Conservation (phyloP, 2,888 invertebrate species). For the Stenodema calcarata region DNA sequence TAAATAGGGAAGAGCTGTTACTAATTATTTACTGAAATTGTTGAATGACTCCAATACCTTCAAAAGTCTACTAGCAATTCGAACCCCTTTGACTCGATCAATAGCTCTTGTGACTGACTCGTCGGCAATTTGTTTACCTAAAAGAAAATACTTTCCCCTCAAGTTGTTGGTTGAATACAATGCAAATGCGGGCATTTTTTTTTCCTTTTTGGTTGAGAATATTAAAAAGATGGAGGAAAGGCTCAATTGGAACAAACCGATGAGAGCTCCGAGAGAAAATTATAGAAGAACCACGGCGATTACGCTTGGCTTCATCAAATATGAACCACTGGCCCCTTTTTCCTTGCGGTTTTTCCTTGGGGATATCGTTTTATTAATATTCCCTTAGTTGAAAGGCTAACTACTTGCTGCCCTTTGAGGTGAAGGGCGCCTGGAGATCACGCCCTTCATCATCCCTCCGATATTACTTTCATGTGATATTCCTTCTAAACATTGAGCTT, state of each 20-base stretch:
- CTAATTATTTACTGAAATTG: too few species aligned
- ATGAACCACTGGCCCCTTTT: background rate
- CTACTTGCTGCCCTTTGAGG: conserved; percentile 10
- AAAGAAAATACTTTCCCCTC: too few species aligned
- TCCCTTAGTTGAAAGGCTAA: conserved; percentile 12
- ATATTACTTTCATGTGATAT: background rate
- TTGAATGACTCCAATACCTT: too few species aligned
- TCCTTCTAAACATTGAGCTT: background rate
- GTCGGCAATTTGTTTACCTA: too few species aligned
- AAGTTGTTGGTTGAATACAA: background rate
- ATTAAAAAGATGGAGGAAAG: background rate
- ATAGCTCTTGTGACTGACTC: too few species aligned
- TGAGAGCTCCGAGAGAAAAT: background rate
- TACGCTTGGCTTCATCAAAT: background rate
- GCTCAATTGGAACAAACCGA: background rate
- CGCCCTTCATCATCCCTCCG: background rate
- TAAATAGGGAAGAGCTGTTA: too few species aligned
- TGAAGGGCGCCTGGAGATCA: background rate
- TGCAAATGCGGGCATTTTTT: background rate
- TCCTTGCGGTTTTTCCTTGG: background rate
- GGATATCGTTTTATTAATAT: background rate
- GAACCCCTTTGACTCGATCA: too few species aligned
- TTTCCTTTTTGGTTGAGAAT: background rate
- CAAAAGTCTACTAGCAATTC: too few species aligned
- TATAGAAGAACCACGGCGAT: background rate